Evolutionary conservation across 2,113 vertebrate genomes (phyloP).

Genomic region (Pan paniscus): DNA sequence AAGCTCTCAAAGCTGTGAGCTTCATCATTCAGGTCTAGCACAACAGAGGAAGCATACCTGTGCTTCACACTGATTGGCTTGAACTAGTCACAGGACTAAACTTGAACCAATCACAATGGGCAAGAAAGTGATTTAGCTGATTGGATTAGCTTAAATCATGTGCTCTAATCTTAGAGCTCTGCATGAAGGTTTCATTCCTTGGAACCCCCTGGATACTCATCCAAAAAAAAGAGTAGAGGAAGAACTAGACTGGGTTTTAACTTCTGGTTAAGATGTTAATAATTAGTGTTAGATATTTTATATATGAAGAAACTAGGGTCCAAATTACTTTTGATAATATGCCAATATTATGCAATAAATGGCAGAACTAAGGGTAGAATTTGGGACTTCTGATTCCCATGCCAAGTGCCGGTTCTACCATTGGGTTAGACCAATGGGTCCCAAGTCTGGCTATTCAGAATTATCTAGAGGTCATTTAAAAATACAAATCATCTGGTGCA

Average conservation of each 20-base stretch:
- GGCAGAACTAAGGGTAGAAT: neutral
- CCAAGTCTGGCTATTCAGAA: neutral
- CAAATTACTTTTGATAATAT: conserved; percentile 36
- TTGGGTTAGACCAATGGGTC: neutral
- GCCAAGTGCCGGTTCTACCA: neutral
- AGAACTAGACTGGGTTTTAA: neutral
- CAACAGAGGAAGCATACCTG: neutral
- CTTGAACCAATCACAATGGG: neutral
- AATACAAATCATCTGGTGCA: neutral
- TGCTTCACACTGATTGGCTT: neutral
- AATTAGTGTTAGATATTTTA: neutral
- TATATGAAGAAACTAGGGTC: neutral
- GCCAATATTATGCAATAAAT: conserved; percentile 16
- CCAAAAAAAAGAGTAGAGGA: neutral
- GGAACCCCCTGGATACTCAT: neutral
- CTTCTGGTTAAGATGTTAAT: neutral
- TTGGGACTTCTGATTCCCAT: neutral
- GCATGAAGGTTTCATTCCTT: neutral
- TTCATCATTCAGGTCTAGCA: neutral
- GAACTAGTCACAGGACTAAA: neutral
- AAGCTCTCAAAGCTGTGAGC: neutral
- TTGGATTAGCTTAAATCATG: neutral
- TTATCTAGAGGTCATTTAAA: neutral
- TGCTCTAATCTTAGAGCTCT: neutral
- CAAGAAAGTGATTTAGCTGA: neutral